Conservation (phyloP, 2,888 invertebrate species). For the Nephrotoma appendiculata region DNA sequence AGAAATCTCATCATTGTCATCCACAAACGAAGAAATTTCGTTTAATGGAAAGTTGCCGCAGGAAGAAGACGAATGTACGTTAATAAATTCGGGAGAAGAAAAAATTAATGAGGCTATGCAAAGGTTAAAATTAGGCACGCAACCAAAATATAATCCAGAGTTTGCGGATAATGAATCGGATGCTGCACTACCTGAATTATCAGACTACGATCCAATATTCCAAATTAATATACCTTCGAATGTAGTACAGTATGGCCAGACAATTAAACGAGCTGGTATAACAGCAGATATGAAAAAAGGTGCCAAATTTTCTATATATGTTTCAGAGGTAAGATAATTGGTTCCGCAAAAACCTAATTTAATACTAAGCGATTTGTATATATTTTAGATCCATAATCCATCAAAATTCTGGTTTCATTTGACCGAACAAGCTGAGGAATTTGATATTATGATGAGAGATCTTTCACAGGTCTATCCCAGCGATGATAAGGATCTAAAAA, state of each 20-base stretch:
- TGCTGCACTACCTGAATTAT: neutral
- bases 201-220: neutral
- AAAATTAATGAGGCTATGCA: neutral
- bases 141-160: neutral
- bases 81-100: neutral
- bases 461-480: constrained; percentile 13
- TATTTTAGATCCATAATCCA: constrained; percentile 13
- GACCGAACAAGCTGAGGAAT: constrained; percentile 17
- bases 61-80: neutral
- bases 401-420: constrained; percentile 24
- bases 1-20: neutral
- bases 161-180: neutral
- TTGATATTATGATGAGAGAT: constrained; percentile 17
- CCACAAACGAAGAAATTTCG: neutral
- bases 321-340: neutral
- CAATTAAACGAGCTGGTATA: neutral
- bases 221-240: neutral
- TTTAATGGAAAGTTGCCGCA: neutral
- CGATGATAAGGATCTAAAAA: constrained; percentile 11
- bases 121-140: neutral
- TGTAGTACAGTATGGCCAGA: neutral
- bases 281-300: neutral
- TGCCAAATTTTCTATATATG: neutral
- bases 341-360: neutral
- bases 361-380: neutral